Evolutionary conservation across 2,113 vertebrate genomes (phyloP), one percentile per base, ranked within the genome.

Genomic region (Centrocercus urophasianus): DNA sequence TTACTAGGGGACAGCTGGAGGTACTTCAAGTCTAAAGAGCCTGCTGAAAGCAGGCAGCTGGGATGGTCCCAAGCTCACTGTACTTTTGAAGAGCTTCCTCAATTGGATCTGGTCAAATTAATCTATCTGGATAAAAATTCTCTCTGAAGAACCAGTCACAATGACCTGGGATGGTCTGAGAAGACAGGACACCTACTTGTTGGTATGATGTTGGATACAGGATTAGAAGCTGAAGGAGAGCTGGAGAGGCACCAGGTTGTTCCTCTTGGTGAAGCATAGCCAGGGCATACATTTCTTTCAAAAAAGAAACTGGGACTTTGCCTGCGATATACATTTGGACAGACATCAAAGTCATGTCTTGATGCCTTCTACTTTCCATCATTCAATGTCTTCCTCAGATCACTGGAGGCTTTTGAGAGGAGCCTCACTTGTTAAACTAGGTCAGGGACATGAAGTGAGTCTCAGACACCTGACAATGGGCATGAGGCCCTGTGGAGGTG

Each of bases 1-100:
- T 71, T 65, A 50, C 61, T 81, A 90, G 77, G 93, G 78, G 28
- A 87, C 20, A 59, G 60, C 63, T 88, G 84, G 88, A 96, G 92
- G 40, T 63, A 75, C 65, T 93, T 66, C 69, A 91, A 70, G 3
- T 13, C 54, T 47, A 54, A 15, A 89, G 75, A 32, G 45, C 20
- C 19, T n/a, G 11, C 10, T 42, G 22, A 43, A 83, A 27, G 5
- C 75, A 88, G 24, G 28, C n/a, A 70, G 85, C 11, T 43, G 4
- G 47, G 84, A 36, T 30, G 56, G 63, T 38, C 1, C 2, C 34
- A 84, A 20, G 15, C 13, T 57, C n/a, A 84, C 52, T 25, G 72
- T 56, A 78, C 36, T 75, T 67, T 15, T 90, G 56, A 90, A 43
- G 70, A 92, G 48, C 30, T 90, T 86, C 52, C 72, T 66, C 78